A percentile compares a stretch with the other conserved stretches of the same genome.
These are phyloP conservation scores for Australoheros facetus DNA, from an alignment of 2,797 vertebrate species.

Conservation along the genomic window DNA sequence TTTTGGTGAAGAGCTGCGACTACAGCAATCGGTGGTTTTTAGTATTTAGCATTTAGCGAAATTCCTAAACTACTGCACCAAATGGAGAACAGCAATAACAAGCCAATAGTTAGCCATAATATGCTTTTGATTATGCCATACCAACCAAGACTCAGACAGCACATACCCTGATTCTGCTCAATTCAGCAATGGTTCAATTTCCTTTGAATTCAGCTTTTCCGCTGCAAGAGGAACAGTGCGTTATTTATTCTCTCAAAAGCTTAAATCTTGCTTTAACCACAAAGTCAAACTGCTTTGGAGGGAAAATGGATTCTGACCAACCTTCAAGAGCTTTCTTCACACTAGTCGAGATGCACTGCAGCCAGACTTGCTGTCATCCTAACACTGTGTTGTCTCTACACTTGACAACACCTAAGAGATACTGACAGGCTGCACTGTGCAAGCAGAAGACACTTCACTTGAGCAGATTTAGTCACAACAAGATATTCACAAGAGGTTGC, in stretches of 20 bases:
- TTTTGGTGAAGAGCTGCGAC: too few species aligned
- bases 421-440: slow-evolving; percentile 16
- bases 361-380: slow-evolving; percentile 27
- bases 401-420: slow-evolving; percentile 29
- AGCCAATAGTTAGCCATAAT: too few species aligned
- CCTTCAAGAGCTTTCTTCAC: slow-evolving; percentile 1
- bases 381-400: slow-evolving; percentile 10
- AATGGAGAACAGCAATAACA: too few species aligned
- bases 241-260: slow-evolving; percentile 5
- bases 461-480: slow-evolving; percentile 24
- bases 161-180: background rate
- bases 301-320: slow-evolving; percentile 16
- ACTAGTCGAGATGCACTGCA: slow-evolving; percentile 6
- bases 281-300: background rate
- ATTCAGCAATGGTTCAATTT: fast-evolving
- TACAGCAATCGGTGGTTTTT: background rate
- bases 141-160: background rate
- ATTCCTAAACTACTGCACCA: too few species aligned
- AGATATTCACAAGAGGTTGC: slow-evolving; percentile 15
- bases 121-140: too few species aligned
- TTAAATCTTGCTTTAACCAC: background rate
- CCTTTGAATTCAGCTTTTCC: background rate
- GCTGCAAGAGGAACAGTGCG: background rate
- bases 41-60: background rate
- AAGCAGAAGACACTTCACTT: slow-evolving; percentile 26